Evolutionary conservation across 2,113 vertebrate genomes (phyloP), one percentile per base, ranked within the genome.

Genomic region (Empidonax traillii): DNA sequence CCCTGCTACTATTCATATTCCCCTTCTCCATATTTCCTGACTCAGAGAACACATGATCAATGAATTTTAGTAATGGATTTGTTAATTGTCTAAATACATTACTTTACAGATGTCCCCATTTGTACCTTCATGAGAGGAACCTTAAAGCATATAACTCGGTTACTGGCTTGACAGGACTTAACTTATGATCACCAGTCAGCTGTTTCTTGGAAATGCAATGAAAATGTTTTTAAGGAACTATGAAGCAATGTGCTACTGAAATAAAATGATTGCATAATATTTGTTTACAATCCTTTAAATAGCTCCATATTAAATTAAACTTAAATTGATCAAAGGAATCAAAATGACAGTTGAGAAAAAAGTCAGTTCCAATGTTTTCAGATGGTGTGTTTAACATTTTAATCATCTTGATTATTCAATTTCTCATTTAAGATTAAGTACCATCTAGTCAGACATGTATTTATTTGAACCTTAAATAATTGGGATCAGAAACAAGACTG

Each of bases 1-100:
- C 9, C 1, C 7, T 31, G 2, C 8, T 73, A 12, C 18, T 56
- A 33, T 4, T 56, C 4, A 2, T 5, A 22, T 28, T 3, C 2
- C 28, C 20, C 9, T 85, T 80, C 31, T n/a, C n/a, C 11, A 13
- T 14, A 10, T 55, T 82, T 22, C 35, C 21, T 63, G 10, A 68
- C 5, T 8, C 30, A 65, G 23, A 53, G n/a, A 62, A 6, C 4
- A 8, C 11, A 35, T 30, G 72, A 79, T 14, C 18, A 14, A 52
- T 1, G 2, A 61, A 19, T 20, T 43, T 3, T 7, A 49, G 37
- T 11, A 27, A 10, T 25, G 4, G 28, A 72, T 44, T 44, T 59
- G 4, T 75, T 81, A 89, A 37, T 31, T 67, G 16, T 44, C 23
- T 61, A 66, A 85, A 85, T 25, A 33, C 4, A 30, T 39, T 25